These are phyloP conservation scores for Aphidoletes aphidimyza DNA, from an alignment of 2,888 invertebrate genomes.

Conservation along the genomic window DNA sequence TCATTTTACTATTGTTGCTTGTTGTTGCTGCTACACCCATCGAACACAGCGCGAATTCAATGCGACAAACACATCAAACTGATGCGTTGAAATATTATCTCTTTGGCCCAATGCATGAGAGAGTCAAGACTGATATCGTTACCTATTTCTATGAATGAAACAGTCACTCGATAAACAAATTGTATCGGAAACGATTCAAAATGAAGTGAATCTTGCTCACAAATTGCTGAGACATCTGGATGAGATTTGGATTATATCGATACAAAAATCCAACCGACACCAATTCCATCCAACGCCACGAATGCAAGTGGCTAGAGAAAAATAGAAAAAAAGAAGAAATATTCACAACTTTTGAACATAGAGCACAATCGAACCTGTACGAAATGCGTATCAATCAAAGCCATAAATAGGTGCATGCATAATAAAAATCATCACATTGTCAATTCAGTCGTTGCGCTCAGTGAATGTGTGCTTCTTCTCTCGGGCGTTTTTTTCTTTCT, in stretches of 20 bases:
- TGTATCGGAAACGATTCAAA: not conserved
- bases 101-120: not conserved
- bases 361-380: constrained; percentile 24
- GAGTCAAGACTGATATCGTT: not conserved
- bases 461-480: not conserved
- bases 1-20: not conserved
- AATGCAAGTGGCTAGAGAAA: too few species aligned
- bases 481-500: not conserved
- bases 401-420: constrained; percentile 46
- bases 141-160: not conserved
- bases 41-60: too few species aligned
- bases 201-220: too few species aligned
- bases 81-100: constrained; percentile 27
- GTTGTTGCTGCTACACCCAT: too few species aligned
- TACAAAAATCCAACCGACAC: not conserved
- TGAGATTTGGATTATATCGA: too few species aligned
- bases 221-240: too few species aligned
- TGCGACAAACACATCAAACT: too few species aligned
- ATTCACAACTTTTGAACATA: constrained; percentile 41
- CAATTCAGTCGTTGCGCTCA: not conserved
- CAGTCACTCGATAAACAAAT: not conserved
- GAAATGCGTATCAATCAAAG: constrained; percentile 38
- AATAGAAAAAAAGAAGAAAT: not conserved
- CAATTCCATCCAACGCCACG: not conserved
- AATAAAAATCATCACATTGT: constrained; percentile 44